Evolutionary conservation across 2,113 vertebrate species (phyloP), one percentile per base, ranked within the genome.

Genomic region (Petrocephalus microphthalmus): DNA sequence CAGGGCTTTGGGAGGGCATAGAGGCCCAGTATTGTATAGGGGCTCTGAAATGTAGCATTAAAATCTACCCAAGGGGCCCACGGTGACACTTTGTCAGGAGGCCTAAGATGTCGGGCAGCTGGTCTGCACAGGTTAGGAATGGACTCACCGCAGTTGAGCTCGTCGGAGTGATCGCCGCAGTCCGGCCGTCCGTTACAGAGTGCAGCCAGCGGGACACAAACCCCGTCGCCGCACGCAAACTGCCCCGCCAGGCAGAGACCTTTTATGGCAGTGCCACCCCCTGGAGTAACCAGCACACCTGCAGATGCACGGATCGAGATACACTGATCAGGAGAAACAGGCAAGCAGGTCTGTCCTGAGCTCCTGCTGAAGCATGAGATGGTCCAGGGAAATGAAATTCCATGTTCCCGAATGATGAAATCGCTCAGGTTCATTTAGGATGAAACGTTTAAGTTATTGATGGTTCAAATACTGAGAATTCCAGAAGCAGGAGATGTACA

Each of bases 101-200:
- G 60, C 22, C 57, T 64, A n/a, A 3, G 3, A 25, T 64, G 25
- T 64, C n/a, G 3, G 11, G 60, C 60, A 67, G 10, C 3, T 0
- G 25, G 60, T 67, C 25, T 29, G 13, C 25, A 67, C 2, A 67
- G n/a, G 11, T 67, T 67, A 29, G 10, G 71, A 47, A 49, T 53
- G 7, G 2, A 84, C 93, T 91, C 64, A 96, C 95, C 95, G 89
- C 95, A 96, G 89, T 53, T 89, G 37, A 92, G 92, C 90, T 96
- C 93, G 0, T 96, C 95, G 6, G 95, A 94, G 1, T 89, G 89
- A 88, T 95, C 93, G 0, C 89, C 82, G 42, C 94, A 95, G 92
- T 95, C 94, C 0, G 88, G 87, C 3, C 42, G 92, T 4, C 95
- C 94, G 5, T 96, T 94, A 92, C 95, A 96, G 1, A 96, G 91